A percentile compares a stretch with the other conserved stretches of the same genome.
These are phyloP conservation scores for Harmothoe impar DNA, from an alignment of 2,888 invertebrate species.

Conservation along the genomic window DNA sequence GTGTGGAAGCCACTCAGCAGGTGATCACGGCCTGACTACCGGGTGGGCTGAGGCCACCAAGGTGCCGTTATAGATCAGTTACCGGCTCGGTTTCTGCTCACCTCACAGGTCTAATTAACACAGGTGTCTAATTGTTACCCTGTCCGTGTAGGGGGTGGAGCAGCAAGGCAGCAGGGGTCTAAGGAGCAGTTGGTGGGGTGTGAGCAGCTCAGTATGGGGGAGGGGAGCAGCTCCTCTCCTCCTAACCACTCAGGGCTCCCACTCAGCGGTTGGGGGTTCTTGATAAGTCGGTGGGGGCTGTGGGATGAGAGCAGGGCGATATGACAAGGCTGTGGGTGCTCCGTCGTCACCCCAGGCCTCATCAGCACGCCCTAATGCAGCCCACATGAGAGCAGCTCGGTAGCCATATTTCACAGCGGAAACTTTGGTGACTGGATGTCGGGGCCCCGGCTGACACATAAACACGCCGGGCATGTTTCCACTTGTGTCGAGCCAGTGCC, in stretches of 20 bases:
- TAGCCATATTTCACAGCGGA: conserved; percentile 61
- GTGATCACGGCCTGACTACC: neutral
- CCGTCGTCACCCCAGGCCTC: conserved; percentile 50
- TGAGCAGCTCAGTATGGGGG: conserved; percentile 24
- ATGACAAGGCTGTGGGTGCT: conserved; percentile 35
- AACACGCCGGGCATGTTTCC: conserved; percentile 60
- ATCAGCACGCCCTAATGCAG: conserved; percentile 34
- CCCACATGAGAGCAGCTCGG: conserved; percentile 24
- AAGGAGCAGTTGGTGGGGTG: neutral
- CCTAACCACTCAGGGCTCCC: neutral
- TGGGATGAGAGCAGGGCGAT: conserved; percentile 26
- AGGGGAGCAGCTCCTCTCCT: neutral
- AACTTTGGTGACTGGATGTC: conserved; percentile 61
- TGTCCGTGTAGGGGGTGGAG: neutral
- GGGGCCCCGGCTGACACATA: conserved; percentile 46
- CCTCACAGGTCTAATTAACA: conserved; percentile 60
- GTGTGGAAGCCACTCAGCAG: conserved; percentile 35
- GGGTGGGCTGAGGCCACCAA: neutral
- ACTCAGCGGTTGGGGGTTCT: neutral
- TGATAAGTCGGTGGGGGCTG: neutral
- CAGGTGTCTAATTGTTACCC: conserved; percentile 54
- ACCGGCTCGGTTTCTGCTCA: conserved; percentile 47
- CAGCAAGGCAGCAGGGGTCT: conserved; percentile 13
- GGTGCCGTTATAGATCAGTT: conserved; percentile 51
- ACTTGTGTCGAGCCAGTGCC: conserved; percentile 47